Percentiles rank a stretch among this genome's conserved stretches.
These are phyloP conservation scores for Actenoides lindsayi DNA, from an alignment of 2,113 vertebrate species.

Conservation along the genomic window DNA sequence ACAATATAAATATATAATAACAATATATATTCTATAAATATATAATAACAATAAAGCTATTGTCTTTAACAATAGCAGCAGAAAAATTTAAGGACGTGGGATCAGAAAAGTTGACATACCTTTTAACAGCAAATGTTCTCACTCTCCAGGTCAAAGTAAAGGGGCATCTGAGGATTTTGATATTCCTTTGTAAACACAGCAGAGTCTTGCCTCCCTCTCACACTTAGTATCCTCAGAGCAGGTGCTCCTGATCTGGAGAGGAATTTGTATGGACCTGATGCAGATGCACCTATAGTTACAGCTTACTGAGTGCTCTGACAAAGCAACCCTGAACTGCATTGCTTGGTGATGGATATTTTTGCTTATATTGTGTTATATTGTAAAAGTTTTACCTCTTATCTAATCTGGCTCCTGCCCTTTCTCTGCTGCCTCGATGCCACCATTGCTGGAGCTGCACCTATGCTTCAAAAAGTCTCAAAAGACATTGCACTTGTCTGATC, in stretches of 20 bases:
- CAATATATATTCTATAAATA: too few relatives aligned
- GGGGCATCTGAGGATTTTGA: background rate
- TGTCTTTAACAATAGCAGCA: background rate
- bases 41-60: too few relatives aligned
- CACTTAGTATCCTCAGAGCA: background rate
- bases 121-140: background rate
- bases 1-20: too few relatives aligned
- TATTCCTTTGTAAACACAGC: background rate
- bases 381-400: background rate
- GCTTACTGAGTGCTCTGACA: background rate
- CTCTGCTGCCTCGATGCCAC: background rate
- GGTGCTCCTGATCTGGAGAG: background rate
- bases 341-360: background rate
- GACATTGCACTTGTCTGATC: accelerated
- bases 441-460: accelerated
- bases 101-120: background rate
- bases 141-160: background rate
- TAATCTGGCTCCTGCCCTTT: background rate
- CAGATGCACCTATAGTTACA: background rate
- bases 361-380: background rate
- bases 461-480: background rate
- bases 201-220: background rate
- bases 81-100: background rate
- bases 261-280: background rate
- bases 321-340: background rate